Conservation (phyloP, 1,140 invertebrate species). For the Papilio dardanus region DNA sequence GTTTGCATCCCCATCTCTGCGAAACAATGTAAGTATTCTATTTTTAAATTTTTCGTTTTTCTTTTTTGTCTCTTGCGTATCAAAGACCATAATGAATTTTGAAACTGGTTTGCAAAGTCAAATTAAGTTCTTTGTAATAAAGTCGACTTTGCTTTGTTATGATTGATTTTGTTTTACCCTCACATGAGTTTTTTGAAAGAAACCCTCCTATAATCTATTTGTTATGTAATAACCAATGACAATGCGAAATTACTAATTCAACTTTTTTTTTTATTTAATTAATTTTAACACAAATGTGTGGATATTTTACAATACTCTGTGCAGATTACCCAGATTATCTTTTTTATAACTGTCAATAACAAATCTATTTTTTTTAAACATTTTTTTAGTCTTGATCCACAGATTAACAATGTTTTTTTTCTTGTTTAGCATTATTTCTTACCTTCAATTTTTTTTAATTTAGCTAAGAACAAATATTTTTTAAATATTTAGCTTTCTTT, state of each 20-base stretch:
- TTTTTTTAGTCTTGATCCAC: not conserved
- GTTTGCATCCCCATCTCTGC: slow-evolving; percentile 66
- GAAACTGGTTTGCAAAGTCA: not conserved
- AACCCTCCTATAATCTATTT: not conserved
- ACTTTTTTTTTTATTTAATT: not conserved
- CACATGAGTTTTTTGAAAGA: not conserved
- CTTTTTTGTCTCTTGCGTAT: slow-evolving; percentile 43
- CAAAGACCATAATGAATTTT: slow-evolving; percentile 29
- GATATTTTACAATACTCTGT: not conserved
- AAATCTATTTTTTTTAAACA: not conserved
- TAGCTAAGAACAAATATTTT: too few species aligned
- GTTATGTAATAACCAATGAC: slow-evolving; percentile 16
- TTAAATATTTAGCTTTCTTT: too few species aligned
- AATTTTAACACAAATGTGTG: not conserved
- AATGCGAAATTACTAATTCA: not conserved
- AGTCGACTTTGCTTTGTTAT: slow-evolving; percentile 1
- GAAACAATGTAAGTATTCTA: slow-evolving; percentile 81
- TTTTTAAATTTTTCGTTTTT: slow-evolving; percentile 44
- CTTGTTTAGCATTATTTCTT: not conserved
- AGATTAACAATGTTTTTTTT: not conserved
- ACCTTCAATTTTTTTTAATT: not conserved
- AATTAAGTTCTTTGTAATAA: not conserved
- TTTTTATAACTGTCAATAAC: not conserved
- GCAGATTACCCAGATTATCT: not conserved
- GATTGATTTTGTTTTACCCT: slow-evolving; percentile 13